Conservation (phyloP, 1,140 invertebrate species). For the Apis florea region DNA sequence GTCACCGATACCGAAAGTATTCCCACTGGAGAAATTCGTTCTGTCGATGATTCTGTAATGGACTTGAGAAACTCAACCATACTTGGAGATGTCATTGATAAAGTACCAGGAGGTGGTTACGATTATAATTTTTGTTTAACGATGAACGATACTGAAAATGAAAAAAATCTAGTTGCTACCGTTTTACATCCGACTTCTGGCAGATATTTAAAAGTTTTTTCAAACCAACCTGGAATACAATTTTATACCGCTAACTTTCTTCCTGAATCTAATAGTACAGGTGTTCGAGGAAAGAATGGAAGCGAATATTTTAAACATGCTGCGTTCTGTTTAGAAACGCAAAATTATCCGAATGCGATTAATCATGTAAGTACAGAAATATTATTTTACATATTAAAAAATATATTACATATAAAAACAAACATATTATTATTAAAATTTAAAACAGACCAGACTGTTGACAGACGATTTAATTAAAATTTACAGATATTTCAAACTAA, state of each 20-base stretch:
- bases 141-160: constrained; percentile 28
- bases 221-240: constrained; percentile 94
- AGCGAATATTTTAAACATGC: constrained; percentile 88
- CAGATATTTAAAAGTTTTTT: constrained; percentile 87
- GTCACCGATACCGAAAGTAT: constrained; percentile 87
- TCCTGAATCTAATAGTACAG: constrained; percentile 76
- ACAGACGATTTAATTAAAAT: background rate
- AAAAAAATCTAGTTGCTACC: constrained; percentile 75
- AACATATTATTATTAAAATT: background rate
- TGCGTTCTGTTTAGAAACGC: constrained; percentile 94
- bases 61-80: constrained; percentile 82
- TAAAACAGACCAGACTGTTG: background rate
- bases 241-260: constrained; percentile 93
- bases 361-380: constrained; percentile 85
- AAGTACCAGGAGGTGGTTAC: constrained; percentile 81
- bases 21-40: constrained; percentile 87
- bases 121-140: constrained; percentile 86
- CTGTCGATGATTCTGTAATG: constrained; percentile 82
- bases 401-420: too few relatives aligned
- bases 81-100: constrained; percentile 80
- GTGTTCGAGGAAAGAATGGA: constrained; percentile 86
- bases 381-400: background rate
- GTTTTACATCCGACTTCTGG: constrained; percentile 86
- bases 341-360: constrained; percentile 95
- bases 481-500: background rate